These are phyloP conservation scores for Cryptotis parvus DNA, from an alignment of 2,113 vertebrate species.

Conservation along the genomic window DNA sequence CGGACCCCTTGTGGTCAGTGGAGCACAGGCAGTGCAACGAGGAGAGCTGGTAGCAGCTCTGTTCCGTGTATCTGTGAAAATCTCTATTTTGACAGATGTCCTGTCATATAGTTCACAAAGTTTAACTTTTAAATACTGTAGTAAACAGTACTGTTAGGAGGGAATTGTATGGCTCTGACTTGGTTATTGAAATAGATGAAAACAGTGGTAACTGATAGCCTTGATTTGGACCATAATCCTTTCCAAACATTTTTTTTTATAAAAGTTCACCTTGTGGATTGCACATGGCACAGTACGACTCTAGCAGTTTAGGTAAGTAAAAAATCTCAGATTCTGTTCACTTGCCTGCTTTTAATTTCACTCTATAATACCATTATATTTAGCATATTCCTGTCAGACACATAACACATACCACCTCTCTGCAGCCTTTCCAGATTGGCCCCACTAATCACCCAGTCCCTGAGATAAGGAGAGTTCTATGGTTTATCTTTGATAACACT, in stretches of 20 bases:
- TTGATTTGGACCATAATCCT: neutral
- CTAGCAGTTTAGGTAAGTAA: neutral
- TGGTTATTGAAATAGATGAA: constrained; percentile 21
- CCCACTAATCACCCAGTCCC: neutral
- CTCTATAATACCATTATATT: neutral
- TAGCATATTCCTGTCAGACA: neutral
- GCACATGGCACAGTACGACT: neutral
- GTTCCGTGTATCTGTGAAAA: too few relatives aligned
- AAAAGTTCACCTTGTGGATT: neutral
- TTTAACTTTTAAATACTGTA: constrained; percentile 44
- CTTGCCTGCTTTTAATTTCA: constrained; percentile 5
- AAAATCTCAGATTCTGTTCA: neutral
- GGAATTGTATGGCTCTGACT: constrained; percentile 13
- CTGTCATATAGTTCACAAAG: neutral
- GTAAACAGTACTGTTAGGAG: neutral
- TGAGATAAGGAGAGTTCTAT: neutral
- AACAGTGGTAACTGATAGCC: neutral
- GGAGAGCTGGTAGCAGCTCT: too few relatives aligned
- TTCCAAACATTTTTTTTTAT: constrained; percentile 33
- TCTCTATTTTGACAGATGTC: neutral
- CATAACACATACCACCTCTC: neutral
- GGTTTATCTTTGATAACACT: neutral
- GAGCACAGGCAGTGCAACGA: too few relatives aligned
- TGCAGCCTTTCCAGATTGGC: neutral
- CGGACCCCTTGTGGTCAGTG: too few relatives aligned